Conservation (phyloP, 1,140 invertebrate species). For the Cyrtorhinus lividipennis region DNA sequence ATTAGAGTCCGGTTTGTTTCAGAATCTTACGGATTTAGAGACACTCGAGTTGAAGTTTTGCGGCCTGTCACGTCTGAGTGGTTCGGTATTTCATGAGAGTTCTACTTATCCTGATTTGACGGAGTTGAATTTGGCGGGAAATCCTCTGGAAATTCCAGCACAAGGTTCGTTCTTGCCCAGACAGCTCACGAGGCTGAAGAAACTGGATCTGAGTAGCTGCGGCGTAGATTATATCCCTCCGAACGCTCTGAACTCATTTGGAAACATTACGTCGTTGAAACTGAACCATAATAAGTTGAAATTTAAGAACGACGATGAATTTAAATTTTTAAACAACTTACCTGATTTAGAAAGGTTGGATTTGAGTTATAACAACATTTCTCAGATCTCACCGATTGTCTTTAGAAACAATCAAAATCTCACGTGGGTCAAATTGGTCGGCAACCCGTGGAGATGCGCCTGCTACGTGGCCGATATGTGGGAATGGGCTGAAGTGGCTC, state of each 20-base stretch:
- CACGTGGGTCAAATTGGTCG: constrained; percentile 42
- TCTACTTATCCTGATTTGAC: constrained; percentile 45
- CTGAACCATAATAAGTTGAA: constrained; percentile 43
- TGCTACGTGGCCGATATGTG: constrained; percentile 53
- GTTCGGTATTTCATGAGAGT: constrained; percentile 51
- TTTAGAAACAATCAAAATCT: constrained; percentile 40
- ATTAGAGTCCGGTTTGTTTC: constrained; percentile 51
- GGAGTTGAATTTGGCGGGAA: constrained; percentile 51
- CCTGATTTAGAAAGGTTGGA: constrained; percentile 43
- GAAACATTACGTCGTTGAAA: constrained; percentile 46
- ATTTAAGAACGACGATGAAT: constrained; percentile 30
- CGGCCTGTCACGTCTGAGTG: constrained; percentile 42
- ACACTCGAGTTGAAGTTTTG: constrained; percentile 52
- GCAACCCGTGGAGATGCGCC: constrained; percentile 53
- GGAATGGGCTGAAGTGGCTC: constrained; percentile 50
- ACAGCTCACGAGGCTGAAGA: constrained; percentile 45
- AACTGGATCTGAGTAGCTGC: constrained; percentile 49
- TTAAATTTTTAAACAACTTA: constrained; percentile 42
- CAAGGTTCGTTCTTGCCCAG: constrained; percentile 41
- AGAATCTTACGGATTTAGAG: constrained; percentile 47
- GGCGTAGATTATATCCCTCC: constrained; percentile 42
- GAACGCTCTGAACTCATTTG: constrained; percentile 43
- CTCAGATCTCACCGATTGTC: constrained; percentile 37
- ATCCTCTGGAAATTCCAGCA: constrained; percentile 40
- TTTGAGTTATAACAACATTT: constrained; percentile 46